These are phyloP conservation scores for Andrena bicolor DNA, from an alignment of 2,888 invertebrate species.

Conservation along the genomic window DNA sequence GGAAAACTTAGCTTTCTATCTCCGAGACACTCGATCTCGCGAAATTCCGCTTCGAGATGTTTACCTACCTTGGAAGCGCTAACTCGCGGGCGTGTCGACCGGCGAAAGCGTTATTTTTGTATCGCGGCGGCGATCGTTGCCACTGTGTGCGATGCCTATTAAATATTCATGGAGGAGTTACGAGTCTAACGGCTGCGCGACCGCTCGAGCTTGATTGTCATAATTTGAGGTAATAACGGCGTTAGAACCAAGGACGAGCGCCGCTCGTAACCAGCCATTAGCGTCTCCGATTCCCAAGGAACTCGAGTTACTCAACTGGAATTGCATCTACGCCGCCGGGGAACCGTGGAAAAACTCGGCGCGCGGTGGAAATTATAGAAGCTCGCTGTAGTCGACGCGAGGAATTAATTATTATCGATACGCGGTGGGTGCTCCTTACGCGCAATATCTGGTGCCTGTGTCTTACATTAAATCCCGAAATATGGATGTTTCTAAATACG, in stretches of 20 bases:
- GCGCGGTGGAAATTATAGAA: not conserved
- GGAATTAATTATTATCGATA: not conserved
- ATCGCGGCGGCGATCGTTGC: slow-evolving; percentile 11
- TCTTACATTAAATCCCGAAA: slow-evolving; percentile 18
- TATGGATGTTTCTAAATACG: not conserved
- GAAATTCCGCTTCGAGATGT: not conserved
- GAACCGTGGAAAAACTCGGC: not conserved
- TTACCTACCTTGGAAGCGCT: not conserved
- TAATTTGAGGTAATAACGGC: slow-evolving; percentile 39
- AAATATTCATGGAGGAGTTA: slow-evolving; percentile 17
- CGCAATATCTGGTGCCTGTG: slow-evolving; percentile 36
- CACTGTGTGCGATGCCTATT: slow-evolving; percentile 7
- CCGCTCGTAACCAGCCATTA: slow-evolving; percentile 41
- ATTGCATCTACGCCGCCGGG: slow-evolving; percentile 14
- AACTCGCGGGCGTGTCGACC: not conserved
- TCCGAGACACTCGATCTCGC: not conserved
- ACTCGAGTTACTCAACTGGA: slow-evolving; percentile 41
- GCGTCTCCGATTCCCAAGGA: slow-evolving; percentile 38
- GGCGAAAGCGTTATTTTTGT: slow-evolving; percentile 36
- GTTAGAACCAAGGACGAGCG: slow-evolving; percentile 40
- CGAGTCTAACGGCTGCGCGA: slow-evolving; percentile 1
- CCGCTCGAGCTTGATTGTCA: slow-evolving; percentile 17
- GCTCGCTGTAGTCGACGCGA: not conserved
- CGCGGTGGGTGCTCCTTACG: slow-evolving; percentile 12
- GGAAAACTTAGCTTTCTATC: not conserved